Conservation (phyloP, 2,797 vertebrate genomes). For the Hephaestus fuliginosus region DNA sequence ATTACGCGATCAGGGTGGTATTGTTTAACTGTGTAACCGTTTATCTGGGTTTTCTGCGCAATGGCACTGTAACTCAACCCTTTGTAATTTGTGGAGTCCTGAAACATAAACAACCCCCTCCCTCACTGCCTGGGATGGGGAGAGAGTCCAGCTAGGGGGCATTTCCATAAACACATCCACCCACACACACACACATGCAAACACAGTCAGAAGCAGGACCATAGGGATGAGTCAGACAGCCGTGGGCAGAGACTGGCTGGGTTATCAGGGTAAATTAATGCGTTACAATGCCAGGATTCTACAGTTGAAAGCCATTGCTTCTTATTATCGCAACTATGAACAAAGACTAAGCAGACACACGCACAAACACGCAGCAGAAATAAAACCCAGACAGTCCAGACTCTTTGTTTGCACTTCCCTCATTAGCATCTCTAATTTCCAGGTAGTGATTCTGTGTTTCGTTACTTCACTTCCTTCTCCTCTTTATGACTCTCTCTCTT, state of each 20-base stretch:
- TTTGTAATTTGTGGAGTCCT: constrained; percentile 68
- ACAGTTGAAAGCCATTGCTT: constrained; percentile 38
- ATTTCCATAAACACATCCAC: constrained; percentile 75
- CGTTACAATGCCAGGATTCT: constrained; percentile 48
- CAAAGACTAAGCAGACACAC: constrained; percentile 47
- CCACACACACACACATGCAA: constrained; percentile 34
- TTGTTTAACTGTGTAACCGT: constrained; percentile 44
- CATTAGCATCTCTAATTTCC: constrained; percentile 45
- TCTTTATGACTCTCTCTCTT: neutral
- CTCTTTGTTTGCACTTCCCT: constrained; percentile 49
- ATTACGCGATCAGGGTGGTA: constrained; percentile 38
- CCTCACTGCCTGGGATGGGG: constrained; percentile 29
- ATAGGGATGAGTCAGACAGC: constrained; percentile 77
- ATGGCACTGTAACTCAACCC: constrained; percentile 49
- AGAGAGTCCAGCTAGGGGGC: constrained; percentile 70
- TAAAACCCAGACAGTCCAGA: constrained; percentile 55
- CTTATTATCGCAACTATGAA: constrained; percentile 45
- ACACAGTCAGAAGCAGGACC: constrained; percentile 56
- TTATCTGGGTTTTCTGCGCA: constrained; percentile 43
- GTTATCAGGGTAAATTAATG: constrained; percentile 75
- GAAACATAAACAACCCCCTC: constrained; percentile 68
- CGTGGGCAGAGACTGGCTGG: constrained; percentile 74
- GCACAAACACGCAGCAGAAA: constrained; percentile 33
- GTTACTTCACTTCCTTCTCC: constrained; percentile 9
- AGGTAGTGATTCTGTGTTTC: constrained; percentile 7